A percentile compares a stretch with the other conserved stretches of the same genome.
phyloP scores from a whole-genome alignment of 2,888 invertebrate species.

The Steromphala cineraria region DNA sequence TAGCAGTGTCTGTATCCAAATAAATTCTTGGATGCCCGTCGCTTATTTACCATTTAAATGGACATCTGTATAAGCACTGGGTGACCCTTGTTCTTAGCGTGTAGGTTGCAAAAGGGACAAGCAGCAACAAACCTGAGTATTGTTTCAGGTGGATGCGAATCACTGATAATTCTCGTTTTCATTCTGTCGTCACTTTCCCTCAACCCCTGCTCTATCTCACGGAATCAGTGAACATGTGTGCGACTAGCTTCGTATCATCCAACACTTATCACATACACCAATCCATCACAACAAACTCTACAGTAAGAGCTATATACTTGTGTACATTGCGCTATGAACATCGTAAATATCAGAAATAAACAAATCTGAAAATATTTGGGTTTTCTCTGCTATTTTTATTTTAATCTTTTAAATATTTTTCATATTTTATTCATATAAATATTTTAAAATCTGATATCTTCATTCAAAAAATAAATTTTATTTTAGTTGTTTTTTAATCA shows the following conservation, averaged over 20 bases:
- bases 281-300: neutral
- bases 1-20: too few species aligned
- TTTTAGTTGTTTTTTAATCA: neutral
- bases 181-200: neutral
- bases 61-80: neutral
- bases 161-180: constrained; percentile 7
- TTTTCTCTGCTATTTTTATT: neutral
- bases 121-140: constrained; percentile 7
- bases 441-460: neutral
- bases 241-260: neutral
- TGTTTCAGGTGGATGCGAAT: neutral
- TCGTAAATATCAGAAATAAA: neutral
- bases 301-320: too few species aligned
- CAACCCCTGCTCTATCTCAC: constrained; percentile 6
- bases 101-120: neutral
- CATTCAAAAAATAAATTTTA: neutral
- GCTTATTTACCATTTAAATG: too few species aligned
- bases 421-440: neutral
- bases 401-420: neutral
- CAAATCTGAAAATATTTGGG: neutral
- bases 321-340: too few species aligned
- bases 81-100: neutral
- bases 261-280: neutral
- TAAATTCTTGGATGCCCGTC: too few species aligned
- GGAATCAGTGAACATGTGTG: neutral